Percentiles rank a stretch among this genome's conserved stretches.
These are phyloP conservation scores for Aricia agestis DNA, from an alignment of 1,140 invertebrate species.

Conservation along the genomic window DNA sequence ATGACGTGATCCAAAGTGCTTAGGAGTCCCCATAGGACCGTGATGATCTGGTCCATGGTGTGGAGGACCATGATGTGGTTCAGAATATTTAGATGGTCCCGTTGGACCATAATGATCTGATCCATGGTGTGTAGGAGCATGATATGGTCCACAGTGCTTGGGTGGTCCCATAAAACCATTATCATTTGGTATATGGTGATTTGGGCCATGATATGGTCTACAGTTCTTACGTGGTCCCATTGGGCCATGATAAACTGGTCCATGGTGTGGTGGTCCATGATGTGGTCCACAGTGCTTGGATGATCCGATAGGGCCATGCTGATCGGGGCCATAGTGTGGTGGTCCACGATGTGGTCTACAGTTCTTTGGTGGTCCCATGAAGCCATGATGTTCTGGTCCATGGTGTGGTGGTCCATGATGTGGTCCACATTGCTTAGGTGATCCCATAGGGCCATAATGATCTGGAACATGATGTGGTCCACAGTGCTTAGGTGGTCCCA, in stretches of 20 bases:
- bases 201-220: not conserved
- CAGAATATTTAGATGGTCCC: not conserved
- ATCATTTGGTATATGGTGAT: not conserved
- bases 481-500: not conserved
- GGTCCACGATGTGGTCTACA: not conserved
- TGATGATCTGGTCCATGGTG: not conserved
- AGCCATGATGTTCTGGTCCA: not conserved
- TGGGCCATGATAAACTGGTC: not conserved
- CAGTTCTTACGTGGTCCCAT: not conserved
- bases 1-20: not conserved
- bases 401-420: not conserved
- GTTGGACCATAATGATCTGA: not conserved
- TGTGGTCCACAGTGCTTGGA: not conserved
- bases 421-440: not conserved
- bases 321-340: not conserved
- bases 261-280: not conserved
- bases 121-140: not conserved
- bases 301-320: not conserved
- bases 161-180: not conserved
- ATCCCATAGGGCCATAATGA: no score
- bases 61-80: not conserved
- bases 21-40: not conserved
- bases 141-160: not conserved
- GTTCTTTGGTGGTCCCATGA: not conserved
- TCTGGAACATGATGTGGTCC: not conserved